Conservation (phyloP, 2,888 invertebrate species). For the Eurois occulta region DNA sequence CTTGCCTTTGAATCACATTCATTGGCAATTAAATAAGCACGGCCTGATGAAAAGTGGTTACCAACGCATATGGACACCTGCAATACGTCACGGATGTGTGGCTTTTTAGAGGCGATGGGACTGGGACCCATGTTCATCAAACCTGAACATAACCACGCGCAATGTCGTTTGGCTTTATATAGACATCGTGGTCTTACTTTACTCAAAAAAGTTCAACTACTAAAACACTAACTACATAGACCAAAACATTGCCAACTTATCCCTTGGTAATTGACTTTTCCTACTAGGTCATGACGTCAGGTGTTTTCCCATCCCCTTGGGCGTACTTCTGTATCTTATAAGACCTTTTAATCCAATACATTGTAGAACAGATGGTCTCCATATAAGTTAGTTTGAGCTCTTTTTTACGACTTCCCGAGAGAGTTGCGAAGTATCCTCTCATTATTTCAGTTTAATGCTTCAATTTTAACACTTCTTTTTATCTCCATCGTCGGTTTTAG, state of each 20-base stretch:
- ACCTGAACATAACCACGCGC: neutral
- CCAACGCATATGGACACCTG: neutral
- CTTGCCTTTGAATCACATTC: too few species aligned
- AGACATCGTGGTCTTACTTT: too few species aligned
- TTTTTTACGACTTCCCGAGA: slow-evolving; percentile 60
- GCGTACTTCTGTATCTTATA: slow-evolving; percentile 24
- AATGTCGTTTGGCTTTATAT: too few species aligned
- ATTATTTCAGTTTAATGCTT: slow-evolving; percentile 54
- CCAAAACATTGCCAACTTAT: neutral
- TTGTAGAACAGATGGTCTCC: slow-evolving; percentile 50
- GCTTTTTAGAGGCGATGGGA: neutral
- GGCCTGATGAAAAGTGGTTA: neutral
- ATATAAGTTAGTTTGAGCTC: slow-evolving; percentile 55
- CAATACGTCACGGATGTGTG: neutral
- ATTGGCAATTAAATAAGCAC: neutral
- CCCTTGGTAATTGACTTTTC: slow-evolving; percentile 11
- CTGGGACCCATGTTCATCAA: neutral
- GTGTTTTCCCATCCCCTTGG: slow-evolving; percentile 26
- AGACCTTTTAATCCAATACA: slow-evolving; percentile 50
- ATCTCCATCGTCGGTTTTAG: slow-evolving; percentile 12
- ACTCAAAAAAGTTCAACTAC: neutral
- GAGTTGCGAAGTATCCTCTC: slow-evolving; percentile 45
- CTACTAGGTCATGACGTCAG: slow-evolving; percentile 10
- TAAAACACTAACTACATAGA: neutral
- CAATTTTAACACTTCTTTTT: slow-evolving; percentile 44